Base-by-base conservation (phyloP, 2,888 invertebrate genomes). In the Tuta absoluta region DNA sequence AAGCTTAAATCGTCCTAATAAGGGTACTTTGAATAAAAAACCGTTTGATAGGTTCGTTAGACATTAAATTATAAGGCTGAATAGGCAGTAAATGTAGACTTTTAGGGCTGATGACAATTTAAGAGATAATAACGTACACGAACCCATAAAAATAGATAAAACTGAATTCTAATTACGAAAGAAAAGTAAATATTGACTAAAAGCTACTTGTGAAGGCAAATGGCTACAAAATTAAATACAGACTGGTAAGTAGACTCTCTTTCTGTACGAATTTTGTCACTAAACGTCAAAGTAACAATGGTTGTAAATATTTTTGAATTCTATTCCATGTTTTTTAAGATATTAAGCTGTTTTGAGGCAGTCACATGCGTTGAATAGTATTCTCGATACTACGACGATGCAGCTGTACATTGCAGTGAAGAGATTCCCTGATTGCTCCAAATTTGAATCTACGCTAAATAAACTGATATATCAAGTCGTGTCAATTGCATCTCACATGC, bases 71-170 rank as follows among this genome's bases (percentile, higher is more conserved):
- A 45, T 45, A 7, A 45, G n/a, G 45, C n/a, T 45, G 45, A 45
- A 45, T 45, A 45, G 17, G 45, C 45, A 45, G n/a, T 45, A 45
- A 45, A 45, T 45, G 45, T 45, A 45, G 41, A 45, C 45, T 45
- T 45, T 7, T 45, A 17, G 45, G 17, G 17, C 45, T 45, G 45
- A 45, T 5, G 45, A 45, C 17, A 45, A 17, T 45, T 17, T 45
- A 45, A 45, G 45, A 45, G 17, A 45, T 17, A 45, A 45, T 45
- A 45, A 45, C n/a, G 17, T n/a, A 45, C 45, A 45, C 45, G 45
- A 45, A 11, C n/a, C n/a, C 5, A n/a, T 45, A 17, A 45, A 45
- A 45, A 45, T 45, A 5, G n/a, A 45, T 45, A 45, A 45, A 45
- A n/a, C n/a, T 45, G 45, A n/a, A n/a, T 45, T 45, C 11, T 45